Percentiles rank a stretch among this genome's conserved stretches.
These are phyloP conservation scores for Cercopithecus mona DNA, from an alignment of 2,113 vertebrate genomes.

Conservation along the genomic window DNA sequence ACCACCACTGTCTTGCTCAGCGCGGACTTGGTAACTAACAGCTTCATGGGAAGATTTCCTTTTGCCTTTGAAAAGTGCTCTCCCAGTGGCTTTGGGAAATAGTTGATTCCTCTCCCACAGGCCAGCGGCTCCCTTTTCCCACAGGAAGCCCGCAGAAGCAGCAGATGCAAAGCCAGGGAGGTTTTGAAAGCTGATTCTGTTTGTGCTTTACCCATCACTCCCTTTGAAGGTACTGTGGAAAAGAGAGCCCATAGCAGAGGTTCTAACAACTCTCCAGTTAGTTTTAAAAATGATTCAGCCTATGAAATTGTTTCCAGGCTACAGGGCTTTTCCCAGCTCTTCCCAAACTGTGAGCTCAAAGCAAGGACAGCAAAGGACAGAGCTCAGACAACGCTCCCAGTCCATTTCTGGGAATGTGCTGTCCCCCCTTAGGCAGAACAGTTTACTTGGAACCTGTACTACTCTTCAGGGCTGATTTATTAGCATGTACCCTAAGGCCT, in stretches of 20 bases:
- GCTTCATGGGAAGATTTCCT: background rate
- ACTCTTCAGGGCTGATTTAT: background rate
- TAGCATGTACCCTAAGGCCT: background rate
- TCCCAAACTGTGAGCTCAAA: background rate
- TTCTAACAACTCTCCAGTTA: background rate
- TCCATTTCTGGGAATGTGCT: background rate
- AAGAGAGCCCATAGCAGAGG: background rate
- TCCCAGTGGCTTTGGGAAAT: background rate
- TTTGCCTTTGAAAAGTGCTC: background rate
- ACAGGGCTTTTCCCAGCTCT: background rate
- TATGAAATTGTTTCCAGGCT: slow-evolving; percentile 44
- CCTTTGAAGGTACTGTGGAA: background rate
- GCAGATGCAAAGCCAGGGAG: background rate
- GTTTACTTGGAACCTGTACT: too few species aligned
- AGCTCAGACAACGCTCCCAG: background rate
- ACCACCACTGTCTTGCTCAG: background rate
- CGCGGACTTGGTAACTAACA: background rate
- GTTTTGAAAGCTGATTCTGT: background rate
- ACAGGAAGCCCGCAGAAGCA: background rate
- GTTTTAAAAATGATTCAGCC: background rate
- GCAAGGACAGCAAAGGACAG: background rate
- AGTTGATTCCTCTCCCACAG: background rate
- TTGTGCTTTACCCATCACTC: background rate
- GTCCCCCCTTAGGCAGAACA: background rate
- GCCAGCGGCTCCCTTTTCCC: background rate